Evolutionary conservation across 2,113 vertebrate genomes (phyloP).

Genomic region (Archilochus colubris): DNA sequence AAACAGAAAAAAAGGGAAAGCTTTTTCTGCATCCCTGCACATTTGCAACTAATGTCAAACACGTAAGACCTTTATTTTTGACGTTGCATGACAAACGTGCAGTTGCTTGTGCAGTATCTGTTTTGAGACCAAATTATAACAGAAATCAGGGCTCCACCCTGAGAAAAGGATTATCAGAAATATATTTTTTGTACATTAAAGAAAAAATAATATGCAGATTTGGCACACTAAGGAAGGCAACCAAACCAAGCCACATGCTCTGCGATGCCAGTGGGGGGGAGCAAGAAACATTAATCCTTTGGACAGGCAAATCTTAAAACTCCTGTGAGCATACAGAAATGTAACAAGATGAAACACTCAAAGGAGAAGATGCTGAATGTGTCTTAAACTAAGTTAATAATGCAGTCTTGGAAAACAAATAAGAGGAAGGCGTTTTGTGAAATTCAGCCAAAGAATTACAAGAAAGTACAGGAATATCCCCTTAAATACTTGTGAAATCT

Average conservation of each 20-base stretch:
- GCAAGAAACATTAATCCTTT: neutral
- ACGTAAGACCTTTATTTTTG: neutral
- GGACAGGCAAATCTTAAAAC: neutral
- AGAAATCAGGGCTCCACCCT: neutral
- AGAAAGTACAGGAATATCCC: neutral
- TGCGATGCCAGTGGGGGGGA: neutral
- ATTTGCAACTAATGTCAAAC: neutral
- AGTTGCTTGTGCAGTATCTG: neutral
- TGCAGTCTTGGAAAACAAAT: neutral
- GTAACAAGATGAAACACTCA: neutral
- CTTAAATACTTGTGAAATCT: neutral
- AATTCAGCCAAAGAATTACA: neutral
- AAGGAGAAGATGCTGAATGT: neutral
- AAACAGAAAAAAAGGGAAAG: neutral
- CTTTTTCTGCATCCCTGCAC: neutral
- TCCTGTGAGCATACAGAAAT: neutral
- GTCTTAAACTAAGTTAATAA: neutral
- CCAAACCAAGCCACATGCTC: neutral
- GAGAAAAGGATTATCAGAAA: neutral
- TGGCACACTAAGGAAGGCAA: neutral
- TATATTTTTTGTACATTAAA: neutral
- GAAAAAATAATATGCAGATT: neutral
- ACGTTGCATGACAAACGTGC: no score
- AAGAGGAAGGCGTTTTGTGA: neutral
- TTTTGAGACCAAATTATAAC: neutral